Evolutionary conservation across 2,797 vertebrate species (phyloP), one percentile per base, ranked within the genome.

Genomic region (Telmatherina bonti): DNA sequence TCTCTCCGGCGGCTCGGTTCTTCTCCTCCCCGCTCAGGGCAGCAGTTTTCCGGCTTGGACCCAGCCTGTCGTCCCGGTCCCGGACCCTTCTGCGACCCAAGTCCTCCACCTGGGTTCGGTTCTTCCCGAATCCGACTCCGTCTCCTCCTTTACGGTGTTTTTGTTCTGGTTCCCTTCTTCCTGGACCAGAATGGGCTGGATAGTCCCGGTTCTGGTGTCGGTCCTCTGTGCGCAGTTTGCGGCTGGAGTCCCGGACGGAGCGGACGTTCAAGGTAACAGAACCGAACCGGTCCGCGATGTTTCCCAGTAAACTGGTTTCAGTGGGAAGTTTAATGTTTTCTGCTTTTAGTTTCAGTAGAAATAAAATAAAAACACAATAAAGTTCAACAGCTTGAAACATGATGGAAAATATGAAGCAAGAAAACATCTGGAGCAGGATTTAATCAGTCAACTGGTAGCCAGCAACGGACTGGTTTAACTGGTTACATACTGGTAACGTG

Each of bases 211-310:
- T 29, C 77, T 90, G 80, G 54, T 90, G 59, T 57, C 76, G 1
- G 12, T 84, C 60, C 16, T 85, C 45, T 68, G 72, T 11, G 78
- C 49, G 2, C 35, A 47, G 27, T 51, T 85, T 4, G 7, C 70
- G 4, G 55, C 45, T 20, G 86, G 63, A 62, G 53, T 69, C 2
- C 76, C 62, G 70, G 83, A 85, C 74, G 81, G 73, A 66, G 51
- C 78, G 33, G 88, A 88, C 8, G 60, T 67, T 12, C 87, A 85
- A 88, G 90, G 89, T 91, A 73, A 75, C 62, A 2, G 27, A 49
- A 54, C 63, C 57, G 49, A 55, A 1, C 67, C 29, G 22, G 16
- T 11, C 7, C 9, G 15, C 7, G 30, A 30, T 30, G 30, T 30
- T n/a, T n/a, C n/a, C n/a, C n/a, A n/a, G n/a, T n/a, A n/a, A n/a